These are phyloP conservation scores for Phrynocephalus vlangalii DNA, from an alignment of 2,797 vertebrate species.

Conservation along the genomic window DNA sequence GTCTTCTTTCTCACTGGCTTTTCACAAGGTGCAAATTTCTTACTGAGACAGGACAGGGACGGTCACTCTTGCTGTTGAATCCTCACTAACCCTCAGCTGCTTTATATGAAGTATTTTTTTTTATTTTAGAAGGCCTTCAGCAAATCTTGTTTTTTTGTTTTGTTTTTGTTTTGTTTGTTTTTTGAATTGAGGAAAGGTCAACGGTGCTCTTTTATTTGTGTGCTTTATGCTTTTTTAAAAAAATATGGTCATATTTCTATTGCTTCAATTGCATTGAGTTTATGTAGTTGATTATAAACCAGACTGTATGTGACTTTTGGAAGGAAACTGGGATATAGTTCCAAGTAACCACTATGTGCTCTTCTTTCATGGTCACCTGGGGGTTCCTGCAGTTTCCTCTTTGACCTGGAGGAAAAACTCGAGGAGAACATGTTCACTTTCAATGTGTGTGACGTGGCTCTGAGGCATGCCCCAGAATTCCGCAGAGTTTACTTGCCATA, in stretches of 20 bases:
- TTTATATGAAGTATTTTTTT: not conserved
- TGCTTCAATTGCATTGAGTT: not conserved
- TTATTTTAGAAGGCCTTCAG: not conserved
- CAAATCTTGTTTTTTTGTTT: not conserved
- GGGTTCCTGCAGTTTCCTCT: constrained; percentile 84
- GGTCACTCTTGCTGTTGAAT: not conserved
- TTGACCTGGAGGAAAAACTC: constrained; percentile 92
- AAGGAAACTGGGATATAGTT: not conserved
- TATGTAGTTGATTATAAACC: not conserved
- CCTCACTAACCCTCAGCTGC: too few species aligned
- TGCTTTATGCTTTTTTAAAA: not conserved
- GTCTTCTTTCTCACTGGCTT: not conserved
- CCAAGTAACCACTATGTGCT: constrained; percentile 19
- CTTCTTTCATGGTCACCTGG: constrained; percentile 21
- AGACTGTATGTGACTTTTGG: not conserved
- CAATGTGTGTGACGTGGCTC: constrained; percentile 91
- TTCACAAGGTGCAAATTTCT: not conserved
- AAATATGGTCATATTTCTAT: not conserved
- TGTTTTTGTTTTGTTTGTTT: too few species aligned
- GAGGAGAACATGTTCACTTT: constrained; percentile 90
- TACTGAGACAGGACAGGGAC: not conserved
- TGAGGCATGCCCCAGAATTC: constrained; percentile 87
- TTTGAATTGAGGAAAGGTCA: not conserved
- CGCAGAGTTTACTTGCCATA: constrained; percentile 93
- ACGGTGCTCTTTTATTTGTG: not conserved